These are phyloP conservation scores for Probosciger aterrimus DNA, from an alignment of 2,113 vertebrate species.

Conservation along the genomic window DNA sequence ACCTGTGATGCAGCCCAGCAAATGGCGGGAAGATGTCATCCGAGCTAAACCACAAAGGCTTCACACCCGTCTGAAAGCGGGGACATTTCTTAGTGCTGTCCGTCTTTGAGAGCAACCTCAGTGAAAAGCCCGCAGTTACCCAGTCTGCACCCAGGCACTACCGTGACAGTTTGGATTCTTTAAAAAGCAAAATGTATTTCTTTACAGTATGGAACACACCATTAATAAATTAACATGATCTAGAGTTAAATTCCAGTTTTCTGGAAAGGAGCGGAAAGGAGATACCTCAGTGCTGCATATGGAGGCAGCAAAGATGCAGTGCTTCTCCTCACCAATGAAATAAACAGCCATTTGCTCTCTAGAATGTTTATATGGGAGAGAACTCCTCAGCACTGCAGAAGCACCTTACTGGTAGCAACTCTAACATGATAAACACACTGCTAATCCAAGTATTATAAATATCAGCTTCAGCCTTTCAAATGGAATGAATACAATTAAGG, in stretches of 20 bases:
- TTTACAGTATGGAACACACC: not conserved
- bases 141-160: not conserved
- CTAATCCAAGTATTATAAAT: conserved; percentile 54
- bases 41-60: not conserved
- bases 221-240: not conserved
- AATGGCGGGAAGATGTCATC: not conserved
- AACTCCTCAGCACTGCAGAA: not conserved
- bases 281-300: not conserved
- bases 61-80: rapidly evolving
- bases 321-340: not conserved
- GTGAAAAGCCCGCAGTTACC: not conserved
- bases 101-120: not conserved
- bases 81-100: not conserved
- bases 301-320: not conserved
- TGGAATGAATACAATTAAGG: conserved; percentile 61
- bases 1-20: rapidly evolving
- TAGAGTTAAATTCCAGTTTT: not conserved
- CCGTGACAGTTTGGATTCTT: not conserved
- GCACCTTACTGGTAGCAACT: not conserved
- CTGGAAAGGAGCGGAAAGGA: not conserved
- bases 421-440: conserved; percentile 9
- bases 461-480: conserved; percentile 53
- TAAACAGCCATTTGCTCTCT: conserved; percentile 5
- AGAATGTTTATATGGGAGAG: not conserved
- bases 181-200: not conserved